Conservation (phyloP, 2,888 invertebrate species). For the Incurvaria masculella region DNA sequence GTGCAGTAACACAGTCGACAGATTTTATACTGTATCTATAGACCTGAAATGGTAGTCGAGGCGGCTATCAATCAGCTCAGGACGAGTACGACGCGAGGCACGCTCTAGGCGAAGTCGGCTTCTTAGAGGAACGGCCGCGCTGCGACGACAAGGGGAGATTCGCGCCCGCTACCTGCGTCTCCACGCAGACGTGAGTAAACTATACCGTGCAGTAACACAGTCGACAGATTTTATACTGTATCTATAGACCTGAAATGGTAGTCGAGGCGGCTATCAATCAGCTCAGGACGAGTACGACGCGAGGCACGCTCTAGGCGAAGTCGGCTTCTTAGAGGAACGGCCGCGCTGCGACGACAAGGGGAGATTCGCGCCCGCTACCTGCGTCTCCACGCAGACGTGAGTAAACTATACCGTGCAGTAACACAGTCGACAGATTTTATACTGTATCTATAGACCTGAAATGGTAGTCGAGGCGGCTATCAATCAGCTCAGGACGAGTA, state of each 20-base stretch:
- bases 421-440: too few relatives aligned
- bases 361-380: conserved; percentile 52
- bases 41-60: too few relatives aligned
- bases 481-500: conserved; percentile 50
- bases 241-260: background rate
- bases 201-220: background rate
- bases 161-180: conserved; percentile 56
- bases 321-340: conserved; percentile 53
- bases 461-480: too few relatives aligned
- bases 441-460: too few relatives aligned
- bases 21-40: too few relatives aligned
- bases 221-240: background rate
- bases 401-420: too few relatives aligned
- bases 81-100: conserved; percentile 49
- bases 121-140: conserved; percentile 51
- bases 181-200: conserved; percentile 63
- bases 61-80: too few relatives aligned
- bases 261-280: too few relatives aligned
- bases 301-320: conserved; percentile 35
- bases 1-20: too few relatives aligned
- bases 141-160: conserved; percentile 65
- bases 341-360: conserved; percentile 64
- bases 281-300: conserved; percentile 51
- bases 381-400: conserved; percentile 66
- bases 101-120: conserved; percentile 45